phyloP scores from a whole-genome alignment of 2,797 vertebrate species.

The Lagorchestes hirsutus region DNA sequence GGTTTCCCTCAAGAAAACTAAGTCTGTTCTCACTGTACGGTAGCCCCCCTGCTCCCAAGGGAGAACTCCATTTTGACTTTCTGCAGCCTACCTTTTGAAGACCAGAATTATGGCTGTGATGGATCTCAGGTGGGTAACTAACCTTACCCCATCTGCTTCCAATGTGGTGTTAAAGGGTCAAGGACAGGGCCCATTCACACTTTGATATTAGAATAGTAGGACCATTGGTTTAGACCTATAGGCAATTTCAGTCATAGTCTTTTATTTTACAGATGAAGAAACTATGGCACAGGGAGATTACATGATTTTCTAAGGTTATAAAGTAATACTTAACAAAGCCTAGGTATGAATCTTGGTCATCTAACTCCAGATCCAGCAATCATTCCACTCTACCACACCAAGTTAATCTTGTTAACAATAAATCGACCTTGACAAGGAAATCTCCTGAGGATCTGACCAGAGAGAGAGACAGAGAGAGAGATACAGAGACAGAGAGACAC shows the following conservation, averaged over 20 bases:
- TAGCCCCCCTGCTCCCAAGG: no score
- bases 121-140: not conserved
- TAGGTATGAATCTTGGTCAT: constrained; percentile 6
- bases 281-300: not conserved
- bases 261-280: constrained; percentile 23
- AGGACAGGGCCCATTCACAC: not conserved
- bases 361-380: not conserved
- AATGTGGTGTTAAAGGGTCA: not conserved
- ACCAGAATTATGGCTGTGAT: not conserved
- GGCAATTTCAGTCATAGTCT: not conserved
- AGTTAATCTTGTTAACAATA: not conserved
- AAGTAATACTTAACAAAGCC: not conserved
- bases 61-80: no score
- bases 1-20: no score
- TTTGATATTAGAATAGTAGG: not conserved
- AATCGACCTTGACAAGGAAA: not conserved
- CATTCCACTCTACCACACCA: not conserved
- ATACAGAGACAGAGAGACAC: no score
- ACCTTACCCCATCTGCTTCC: not conserved
- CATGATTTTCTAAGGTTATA: not conserved
- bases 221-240: not conserved
- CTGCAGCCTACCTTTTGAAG: no score
- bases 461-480: no score
- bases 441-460: not conserved
- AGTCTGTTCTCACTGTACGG: no score